Conservation (phyloP, 2,113 vertebrate species). For the Columba janthina region DNA sequence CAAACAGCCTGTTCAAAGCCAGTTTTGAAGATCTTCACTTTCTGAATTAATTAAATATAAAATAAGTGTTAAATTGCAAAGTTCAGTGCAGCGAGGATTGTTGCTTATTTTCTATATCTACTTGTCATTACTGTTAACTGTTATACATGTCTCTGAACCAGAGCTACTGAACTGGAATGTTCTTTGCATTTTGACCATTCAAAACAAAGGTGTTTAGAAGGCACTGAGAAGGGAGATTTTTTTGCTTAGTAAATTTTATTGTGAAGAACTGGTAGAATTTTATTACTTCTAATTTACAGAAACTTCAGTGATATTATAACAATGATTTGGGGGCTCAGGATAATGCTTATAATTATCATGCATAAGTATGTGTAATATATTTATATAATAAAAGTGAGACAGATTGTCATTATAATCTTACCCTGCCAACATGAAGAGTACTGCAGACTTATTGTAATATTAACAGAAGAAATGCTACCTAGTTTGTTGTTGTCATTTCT, state of each 20-base stretch:
- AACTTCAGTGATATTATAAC: background rate
- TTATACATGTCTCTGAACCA: slow-evolving; percentile 26
- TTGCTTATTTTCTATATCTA: slow-evolving; percentile 50
- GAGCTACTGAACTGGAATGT: slow-evolving; percentile 57
- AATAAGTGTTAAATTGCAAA: slow-evolving; percentile 77
- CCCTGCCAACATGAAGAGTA: background rate
- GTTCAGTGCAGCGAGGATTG: slow-evolving; percentile 66
- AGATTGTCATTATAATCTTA: background rate
- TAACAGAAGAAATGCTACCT: slow-evolving; percentile 5
- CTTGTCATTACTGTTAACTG: slow-evolving; percentile 62
- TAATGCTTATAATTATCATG: background rate
- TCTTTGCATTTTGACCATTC: slow-evolving; percentile 29
- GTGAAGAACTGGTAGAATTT: slow-evolving; percentile 25
- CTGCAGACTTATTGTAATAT: background rate
- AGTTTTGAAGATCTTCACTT: slow-evolving; percentile 71
- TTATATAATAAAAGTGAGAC: background rate
- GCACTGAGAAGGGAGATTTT: background rate
- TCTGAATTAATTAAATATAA: slow-evolving; percentile 82
- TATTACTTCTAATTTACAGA: slow-evolving; percentile 37
- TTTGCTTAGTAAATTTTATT: slow-evolving; percentile 65
- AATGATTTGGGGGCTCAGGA: background rate
- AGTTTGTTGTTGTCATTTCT: background rate
- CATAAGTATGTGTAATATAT: background rate
- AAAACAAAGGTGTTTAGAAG: slow-evolving; percentile 62
- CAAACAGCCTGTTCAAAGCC: slow-evolving; percentile 80